Evolutionary conservation across 2,113 vertebrate genomes (phyloP).

Genomic region (Psophia crepitans): DNA sequence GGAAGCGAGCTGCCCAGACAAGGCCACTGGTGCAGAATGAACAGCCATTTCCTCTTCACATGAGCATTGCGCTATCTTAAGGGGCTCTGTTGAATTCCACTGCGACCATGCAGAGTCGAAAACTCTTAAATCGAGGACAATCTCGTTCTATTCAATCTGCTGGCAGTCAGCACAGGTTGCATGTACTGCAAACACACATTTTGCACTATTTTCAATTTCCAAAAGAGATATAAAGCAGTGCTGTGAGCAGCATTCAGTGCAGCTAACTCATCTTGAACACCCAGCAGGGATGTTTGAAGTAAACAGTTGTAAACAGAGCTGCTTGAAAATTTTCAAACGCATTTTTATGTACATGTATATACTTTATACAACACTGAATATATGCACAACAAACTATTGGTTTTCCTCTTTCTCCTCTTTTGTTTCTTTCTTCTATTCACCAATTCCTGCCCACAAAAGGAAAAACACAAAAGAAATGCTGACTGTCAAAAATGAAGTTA

Average conservation of each 20-base stretch:
- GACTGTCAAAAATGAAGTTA: not conserved
- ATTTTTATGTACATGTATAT: not conserved
- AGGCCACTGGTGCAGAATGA: not conserved
- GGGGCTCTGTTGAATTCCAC: not conserved
- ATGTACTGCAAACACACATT: not conserved
- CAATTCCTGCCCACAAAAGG: not conserved
- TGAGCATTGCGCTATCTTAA: rapidly evolving
- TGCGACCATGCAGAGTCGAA: rapidly evolving
- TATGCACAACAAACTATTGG: not conserved
- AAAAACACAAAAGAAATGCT: not conserved
- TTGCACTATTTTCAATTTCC: not conserved
- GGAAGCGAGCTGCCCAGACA: not conserved
- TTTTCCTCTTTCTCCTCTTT: not conserved
- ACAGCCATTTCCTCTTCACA: not conserved
- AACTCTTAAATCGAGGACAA: too few species aligned
- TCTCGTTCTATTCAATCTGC: not conserved
- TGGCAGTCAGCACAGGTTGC: not conserved
- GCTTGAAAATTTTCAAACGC: not conserved
- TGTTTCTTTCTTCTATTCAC: not conserved
- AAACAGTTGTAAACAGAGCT: not conserved
- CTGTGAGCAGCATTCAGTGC: not conserved
- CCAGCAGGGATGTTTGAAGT: not conserved
- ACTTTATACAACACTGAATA: not conserved
- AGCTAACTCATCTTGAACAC: not conserved
- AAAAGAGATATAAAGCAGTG: not conserved